A percentile compares a stretch with the other conserved stretches of the same genome.
These are phyloP conservation scores for Slavum lentiscoides DNA, from an alignment of 2,888 invertebrate genomes.

Conservation along the genomic window DNA sequence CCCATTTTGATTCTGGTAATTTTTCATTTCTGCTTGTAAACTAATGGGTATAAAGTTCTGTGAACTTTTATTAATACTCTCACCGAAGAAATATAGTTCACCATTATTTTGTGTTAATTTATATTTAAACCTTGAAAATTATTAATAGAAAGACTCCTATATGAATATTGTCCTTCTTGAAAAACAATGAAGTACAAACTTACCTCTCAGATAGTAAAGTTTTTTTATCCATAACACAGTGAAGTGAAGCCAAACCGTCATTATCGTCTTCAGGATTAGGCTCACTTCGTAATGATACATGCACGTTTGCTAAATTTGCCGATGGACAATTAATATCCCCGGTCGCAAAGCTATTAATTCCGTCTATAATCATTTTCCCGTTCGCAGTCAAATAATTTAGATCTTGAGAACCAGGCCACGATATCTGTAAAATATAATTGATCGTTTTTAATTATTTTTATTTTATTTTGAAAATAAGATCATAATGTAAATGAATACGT, in stretches of 20 bases:
- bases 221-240: not conserved
- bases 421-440: conserved; percentile 3
- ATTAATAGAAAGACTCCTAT: not conserved
- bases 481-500: not conserved
- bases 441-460: not conserved
- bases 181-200: not conserved
- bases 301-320: conserved; percentile 1
- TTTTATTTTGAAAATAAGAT: conserved; percentile 2
- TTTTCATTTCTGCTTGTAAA: not conserved
- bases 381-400: conserved; percentile 29
- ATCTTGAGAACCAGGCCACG: conserved; percentile 25
- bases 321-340: conserved; percentile 33
- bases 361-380: conserved; percentile 17
- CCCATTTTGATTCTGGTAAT: not conserved
- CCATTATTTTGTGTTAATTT: not conserved
- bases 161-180: not conserved
- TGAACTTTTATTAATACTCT: conserved; percentile 5
- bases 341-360: not conserved
- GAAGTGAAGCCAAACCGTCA: conserved; percentile 10
- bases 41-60: not conserved
- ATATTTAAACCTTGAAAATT: conserved; percentile 35
- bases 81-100: not conserved
- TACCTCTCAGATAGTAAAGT: conserved; percentile 26
- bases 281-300: not conserved
- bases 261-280: not conserved